These are phyloP conservation scores for Euzophera pinguis DNA, from an alignment of 2,888 invertebrate genomes.

Conservation along the genomic window DNA sequence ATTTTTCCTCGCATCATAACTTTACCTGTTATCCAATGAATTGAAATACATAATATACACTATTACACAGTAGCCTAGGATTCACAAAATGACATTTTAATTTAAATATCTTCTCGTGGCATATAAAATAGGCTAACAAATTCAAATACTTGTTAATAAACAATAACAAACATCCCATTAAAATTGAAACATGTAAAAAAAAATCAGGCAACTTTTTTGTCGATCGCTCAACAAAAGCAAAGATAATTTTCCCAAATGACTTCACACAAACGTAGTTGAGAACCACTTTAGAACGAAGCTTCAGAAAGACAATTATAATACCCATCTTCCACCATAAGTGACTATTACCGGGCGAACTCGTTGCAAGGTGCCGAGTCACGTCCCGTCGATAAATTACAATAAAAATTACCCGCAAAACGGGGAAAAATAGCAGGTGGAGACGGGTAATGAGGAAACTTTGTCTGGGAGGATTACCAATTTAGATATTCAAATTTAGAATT, in stretches of 20 bases:
- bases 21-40: too few species aligned
- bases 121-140: too few species aligned
- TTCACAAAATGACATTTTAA: too few species aligned
- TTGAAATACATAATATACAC: too few species aligned
- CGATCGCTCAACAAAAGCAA: not conserved
- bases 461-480: constrained; percentile 68
- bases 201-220: not conserved
- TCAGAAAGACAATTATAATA: constrained; percentile 47
- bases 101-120: too few species aligned
- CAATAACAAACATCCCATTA: not conserved
- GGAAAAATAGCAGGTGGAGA: constrained; percentile 63
- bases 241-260: constrained; percentile 1
- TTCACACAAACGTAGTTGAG: not conserved
- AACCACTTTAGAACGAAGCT: constrained; percentile 16
- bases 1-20: too few species aligned
- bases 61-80: too few species aligned
- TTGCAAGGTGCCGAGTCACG: constrained; percentile 61
- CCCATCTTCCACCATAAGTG: constrained; percentile 31
- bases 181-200: not conserved
- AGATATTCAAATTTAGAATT: constrained; percentile 68
- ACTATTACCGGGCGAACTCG: constrained; percentile 34
- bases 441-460: constrained; percentile 70
- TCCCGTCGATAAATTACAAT: constrained; percentile 70
- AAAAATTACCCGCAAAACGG: constrained; percentile 59
- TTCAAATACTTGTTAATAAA: too few species aligned